A percentile compares a stretch with the other conserved stretches of the same genome.
Conservation (phyloP, 2,888 invertebrate genomes). For the Rhopalosiphum nymphaeae region DNA sequence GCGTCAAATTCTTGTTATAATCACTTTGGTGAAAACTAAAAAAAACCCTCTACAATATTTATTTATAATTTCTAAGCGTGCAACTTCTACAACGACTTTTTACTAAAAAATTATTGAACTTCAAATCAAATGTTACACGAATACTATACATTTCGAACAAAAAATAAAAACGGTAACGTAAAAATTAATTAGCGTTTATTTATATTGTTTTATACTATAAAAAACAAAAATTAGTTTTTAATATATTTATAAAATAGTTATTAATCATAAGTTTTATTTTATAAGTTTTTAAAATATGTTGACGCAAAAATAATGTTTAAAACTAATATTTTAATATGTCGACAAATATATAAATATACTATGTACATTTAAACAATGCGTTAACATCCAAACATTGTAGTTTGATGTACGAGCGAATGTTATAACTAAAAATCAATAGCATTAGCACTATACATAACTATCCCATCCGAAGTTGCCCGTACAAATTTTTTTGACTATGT, state of each 20-base stretch:
- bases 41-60: not conserved
- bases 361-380: not conserved
- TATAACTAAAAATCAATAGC: not conserved
- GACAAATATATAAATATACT: not conserved
- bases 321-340: not conserved
- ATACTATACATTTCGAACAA: not conserved
- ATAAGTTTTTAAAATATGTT: not conserved
- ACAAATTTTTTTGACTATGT: too few species aligned
- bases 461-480: too few species aligned
- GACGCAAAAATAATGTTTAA: not conserved
- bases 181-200: not conserved
- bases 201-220: not conserved
- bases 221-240: not conserved
- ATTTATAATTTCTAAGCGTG: not conserved
- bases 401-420: not conserved
- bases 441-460: not conserved
- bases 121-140: not conserved
- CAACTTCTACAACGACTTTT: not conserved
- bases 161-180: not conserved
- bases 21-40: not conserved
- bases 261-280: not conserved
- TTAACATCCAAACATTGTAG: not conserved
- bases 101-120: not conserved
- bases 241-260: not conserved
- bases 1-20: not conserved